Evolutionary conservation across 2,888 invertebrate species (phyloP), one percentile per base, ranked within the genome.

Genomic region (Allolobophora icterica): DNA sequence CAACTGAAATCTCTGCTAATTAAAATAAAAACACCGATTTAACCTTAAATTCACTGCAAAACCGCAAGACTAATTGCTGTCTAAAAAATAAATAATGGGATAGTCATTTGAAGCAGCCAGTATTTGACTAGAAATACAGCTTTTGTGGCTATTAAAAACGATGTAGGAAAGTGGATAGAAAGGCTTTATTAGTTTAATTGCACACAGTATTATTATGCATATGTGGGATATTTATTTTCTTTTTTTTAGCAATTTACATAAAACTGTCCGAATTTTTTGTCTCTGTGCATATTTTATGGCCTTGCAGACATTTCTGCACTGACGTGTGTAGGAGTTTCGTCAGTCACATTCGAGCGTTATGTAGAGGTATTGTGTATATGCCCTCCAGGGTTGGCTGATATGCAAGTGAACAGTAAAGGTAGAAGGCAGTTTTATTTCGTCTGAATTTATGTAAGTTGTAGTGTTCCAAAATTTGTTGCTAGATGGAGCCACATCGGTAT

Each of bases 171-270:
- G 71, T n/a, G 71, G 71, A 71, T n/a, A n/a, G 52, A 52, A 52
- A 24, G 71, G n/a, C n/a, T 71, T n/a, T 6, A 71, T 71, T 71
- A 11, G n/a, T 17, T 30, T 71, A n/a, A n/a, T 0, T 71, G 13
- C 71, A 30, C n/a, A n/a, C 71, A 71, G 71, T 71, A 71, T 71
- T 71, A 71, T n/a, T 71, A 71, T 71, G 71, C n/a, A 71, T 71
- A n/a, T 71, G 71, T 71, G n/a, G 71, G 30, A n/a, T 71, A 71
- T 71, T 71, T 71, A 71, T 71, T 71, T 71, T 71, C 52, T 52
- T 71, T 71, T 58, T n/a, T 30, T 30, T 3, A n/a, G 30, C 71
- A n/a, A 13, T n/a, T 71, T 30, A 13, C 0, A n/a, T n/a, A 71
- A 71, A 71, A n/a, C 71, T 71, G 24, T 38, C 38, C 3, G 38